Base-by-base conservation (phyloP, 1,140 invertebrate species). In the Drusus annulatus region DNA sequence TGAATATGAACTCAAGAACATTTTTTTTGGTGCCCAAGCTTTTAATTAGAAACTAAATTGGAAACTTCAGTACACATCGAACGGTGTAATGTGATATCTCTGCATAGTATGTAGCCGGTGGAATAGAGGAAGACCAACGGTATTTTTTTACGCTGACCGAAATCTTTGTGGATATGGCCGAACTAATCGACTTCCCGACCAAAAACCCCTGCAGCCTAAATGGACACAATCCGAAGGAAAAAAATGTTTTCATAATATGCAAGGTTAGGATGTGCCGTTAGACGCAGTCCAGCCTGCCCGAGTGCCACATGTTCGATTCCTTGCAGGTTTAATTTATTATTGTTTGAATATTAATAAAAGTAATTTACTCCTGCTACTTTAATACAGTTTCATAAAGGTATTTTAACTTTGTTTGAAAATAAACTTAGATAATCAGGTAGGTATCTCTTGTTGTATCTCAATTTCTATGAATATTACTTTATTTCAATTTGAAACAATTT, bases 171-270 rank as follows among this genome's bases (percentile, higher is more conserved):
- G 45, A 17, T n/a, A 51, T 51, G 31, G 68, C 15, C 17, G 17
- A 50, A 23, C 68, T n/a, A 51, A 71, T 71, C 68, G 68, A 51
- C 68, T 71, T 71, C 68, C 68, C 50, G 36, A 45, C 36, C 17
- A n/a, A 21, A 71, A 71, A 36, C 28, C 28, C 68, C 45, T 50
- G 5, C 23, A 60, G 19, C 25, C 62, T 25, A 65, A 51, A 71
- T 21, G 36, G 68, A 71, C 68, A 17, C 4, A 8, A 50, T 8
- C 36, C 13, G 36, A 45, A 51, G n/a, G 45, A 50, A 69, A 69
- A 69, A 69, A 36, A 36, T 3, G 6, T 6, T 3, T 36, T 50
- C 17, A 21, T 19, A 71, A 71, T 71, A 10, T 50, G 36, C 68
- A 23, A 50, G 68, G 36, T 51, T 17, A 21, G 68, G 68, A 21